These are phyloP conservation scores for Drosophila tanythrix DNA, from an alignment of 2,888 invertebrate species.

Conservation along the genomic window DNA sequence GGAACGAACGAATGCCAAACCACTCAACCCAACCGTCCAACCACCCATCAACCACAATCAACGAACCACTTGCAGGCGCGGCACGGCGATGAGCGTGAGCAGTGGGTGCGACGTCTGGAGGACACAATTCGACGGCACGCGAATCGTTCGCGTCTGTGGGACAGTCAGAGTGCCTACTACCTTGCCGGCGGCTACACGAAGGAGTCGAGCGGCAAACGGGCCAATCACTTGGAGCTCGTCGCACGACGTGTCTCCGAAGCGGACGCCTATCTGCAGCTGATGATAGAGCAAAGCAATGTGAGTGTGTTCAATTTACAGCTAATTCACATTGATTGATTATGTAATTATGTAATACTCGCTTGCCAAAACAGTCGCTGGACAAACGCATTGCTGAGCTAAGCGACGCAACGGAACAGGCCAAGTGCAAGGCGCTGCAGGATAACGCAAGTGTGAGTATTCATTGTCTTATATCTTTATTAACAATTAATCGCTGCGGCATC, in stretches of 20 bases:
- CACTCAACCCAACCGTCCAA: constrained; percentile 2
- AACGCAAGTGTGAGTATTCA: constrained; percentile 90
- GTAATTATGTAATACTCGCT: not conserved
- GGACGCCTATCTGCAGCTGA: constrained; percentile 97
- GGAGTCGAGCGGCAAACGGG: constrained; percentile 84
- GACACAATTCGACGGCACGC: constrained; percentile 96
- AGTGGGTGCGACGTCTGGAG: constrained; percentile 98
- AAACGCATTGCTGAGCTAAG: constrained; percentile 88
- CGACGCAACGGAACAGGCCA: constrained; percentile 89
- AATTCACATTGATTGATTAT: not conserved
- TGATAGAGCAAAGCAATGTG: constrained; percentile 96
- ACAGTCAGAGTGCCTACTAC: constrained; percentile 82
- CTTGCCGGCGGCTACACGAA: constrained; percentile 85
- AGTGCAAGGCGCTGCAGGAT: constrained; percentile 89
- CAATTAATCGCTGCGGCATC: not conserved
- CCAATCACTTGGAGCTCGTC: constrained; percentile 88
- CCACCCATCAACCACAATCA: not conserved
- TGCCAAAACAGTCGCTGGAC: constrained; percentile 87
- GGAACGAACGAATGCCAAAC: constrained; percentile 22
- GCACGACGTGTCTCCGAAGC: constrained; percentile 97
- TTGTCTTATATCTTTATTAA: not conserved
- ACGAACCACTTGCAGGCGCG: constrained; percentile 89
- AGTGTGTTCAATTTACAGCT: constrained; percentile 66
- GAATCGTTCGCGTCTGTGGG: constrained; percentile 85
- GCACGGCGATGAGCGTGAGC: constrained; percentile 96